A percentile compares a stretch with the other conserved stretches of the same genome.
phyloP scores from a whole-genome alignment of 2,888 invertebrate genomes.

The Himalopsyche japonica region DNA sequence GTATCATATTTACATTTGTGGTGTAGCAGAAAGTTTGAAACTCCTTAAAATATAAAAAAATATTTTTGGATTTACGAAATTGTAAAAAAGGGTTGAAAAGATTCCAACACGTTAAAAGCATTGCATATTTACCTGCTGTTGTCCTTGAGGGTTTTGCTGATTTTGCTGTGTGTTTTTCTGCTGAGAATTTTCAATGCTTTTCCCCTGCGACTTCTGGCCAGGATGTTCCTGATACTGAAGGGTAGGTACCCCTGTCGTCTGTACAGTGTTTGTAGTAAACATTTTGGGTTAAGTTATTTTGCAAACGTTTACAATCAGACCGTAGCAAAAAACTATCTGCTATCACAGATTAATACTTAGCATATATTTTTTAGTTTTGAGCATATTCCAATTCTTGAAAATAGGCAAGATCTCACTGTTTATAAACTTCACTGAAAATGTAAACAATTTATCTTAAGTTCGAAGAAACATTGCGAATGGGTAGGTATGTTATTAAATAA shows the following conservation, averaged over 20 bases:
- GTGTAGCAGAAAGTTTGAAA: constrained; percentile 75
- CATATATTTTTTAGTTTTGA: constrained; percentile 26
- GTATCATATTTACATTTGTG: constrained; percentile 69
- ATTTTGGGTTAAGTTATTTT: constrained; percentile 55
- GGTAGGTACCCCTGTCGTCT: constrained; percentile 63
- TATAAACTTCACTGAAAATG: background rate
- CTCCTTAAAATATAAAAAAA: constrained; percentile 50
- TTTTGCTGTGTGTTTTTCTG: constrained; percentile 63
- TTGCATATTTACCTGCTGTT: constrained; percentile 15
- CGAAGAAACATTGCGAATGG: background rate
- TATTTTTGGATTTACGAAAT: no score
- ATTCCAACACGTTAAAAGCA: no score
- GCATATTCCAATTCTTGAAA: background rate
- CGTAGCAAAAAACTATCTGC: constrained; percentile 34
- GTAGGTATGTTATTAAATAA: background rate
- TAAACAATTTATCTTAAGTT: background rate
- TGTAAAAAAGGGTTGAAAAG: no score
- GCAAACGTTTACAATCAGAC: constrained; percentile 41
- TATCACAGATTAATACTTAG: background rate
- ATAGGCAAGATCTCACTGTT: constrained; percentile 39
- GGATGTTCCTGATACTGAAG: constrained; percentile 72
- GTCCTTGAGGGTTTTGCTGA: constrained; percentile 42
- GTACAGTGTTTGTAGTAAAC: constrained; percentile 66
- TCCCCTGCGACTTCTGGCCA: constrained; percentile 62
- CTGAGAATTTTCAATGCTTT: constrained; percentile 64